A percentile compares a stretch with the other conserved stretches of the same genome.
phyloP scores from a whole-genome alignment of 2,797 vertebrate species.

The Tarsius wallacei region DNA sequence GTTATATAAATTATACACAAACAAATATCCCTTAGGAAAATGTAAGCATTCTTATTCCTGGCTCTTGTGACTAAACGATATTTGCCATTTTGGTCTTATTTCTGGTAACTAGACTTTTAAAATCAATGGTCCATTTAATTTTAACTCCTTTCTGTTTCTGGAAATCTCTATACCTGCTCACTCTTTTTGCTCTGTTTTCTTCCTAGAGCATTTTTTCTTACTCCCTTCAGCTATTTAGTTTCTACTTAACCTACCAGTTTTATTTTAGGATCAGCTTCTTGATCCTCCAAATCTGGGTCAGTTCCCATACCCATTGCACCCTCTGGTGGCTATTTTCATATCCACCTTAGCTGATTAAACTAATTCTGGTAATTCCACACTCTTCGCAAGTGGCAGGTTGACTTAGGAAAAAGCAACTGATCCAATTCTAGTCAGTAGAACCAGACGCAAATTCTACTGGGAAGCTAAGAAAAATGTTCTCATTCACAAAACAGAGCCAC shows the following conservation, averaged over 20 bases:
- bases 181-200: background rate
- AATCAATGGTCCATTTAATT: background rate
- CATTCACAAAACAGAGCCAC: background rate
- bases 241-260: background rate
- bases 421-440: background rate
- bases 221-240: background rate
- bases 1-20: background rate
- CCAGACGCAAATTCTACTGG: background rate
- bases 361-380: background rate
- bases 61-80: background rate
- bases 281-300: background rate
- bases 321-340: conserved; percentile 75
- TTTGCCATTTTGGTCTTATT: conserved; percentile 48
- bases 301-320: conserved; percentile 72
- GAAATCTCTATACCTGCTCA: background rate
- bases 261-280: background rate
- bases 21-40: background rate
- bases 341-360: conserved; percentile 10
- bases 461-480: background rate
- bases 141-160: background rate
- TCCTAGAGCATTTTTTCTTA: background rate
- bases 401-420: background rate
- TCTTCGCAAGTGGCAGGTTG: background rate
- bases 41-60: background rate
- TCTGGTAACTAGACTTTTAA: background rate